Evolutionary conservation across 1,140 invertebrate genomes (phyloP).

Genomic region (Aphelinus certus): DNA sequence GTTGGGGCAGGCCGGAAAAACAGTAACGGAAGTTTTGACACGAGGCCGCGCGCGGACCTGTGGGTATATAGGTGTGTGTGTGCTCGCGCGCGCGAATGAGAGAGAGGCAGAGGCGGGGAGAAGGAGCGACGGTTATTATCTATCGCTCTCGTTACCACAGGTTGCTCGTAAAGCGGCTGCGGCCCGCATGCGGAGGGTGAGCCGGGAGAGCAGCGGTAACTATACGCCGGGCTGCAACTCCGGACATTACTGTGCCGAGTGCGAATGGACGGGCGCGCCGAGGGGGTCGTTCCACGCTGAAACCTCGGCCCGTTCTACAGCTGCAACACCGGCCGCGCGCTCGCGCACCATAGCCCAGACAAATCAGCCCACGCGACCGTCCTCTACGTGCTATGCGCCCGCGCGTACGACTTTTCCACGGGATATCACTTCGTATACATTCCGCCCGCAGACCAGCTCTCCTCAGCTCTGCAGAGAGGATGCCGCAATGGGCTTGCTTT

Average conservation of each 20-base stretch:
- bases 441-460: too few species aligned
- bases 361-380: too few species aligned
- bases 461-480: too few species aligned
- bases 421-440: too few species aligned
- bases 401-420: too few species aligned
- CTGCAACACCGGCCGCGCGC: too few species aligned
- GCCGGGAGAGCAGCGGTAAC: slow-evolving; percentile 30
- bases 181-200: slow-evolving; percentile 44
- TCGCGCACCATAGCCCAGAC: too few species aligned
- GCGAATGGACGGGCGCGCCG: slow-evolving; percentile 56
- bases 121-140: slow-evolving; percentile 64
- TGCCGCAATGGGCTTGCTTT: slow-evolving; percentile 10
- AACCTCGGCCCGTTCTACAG: slow-evolving; percentile 45
- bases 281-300: slow-evolving; percentile 53
- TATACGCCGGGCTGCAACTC: slow-evolving; percentile 37
- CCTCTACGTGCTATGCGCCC: too few species aligned
- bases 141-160: slow-evolving; percentile 68
- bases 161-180: slow-evolving; percentile 67
- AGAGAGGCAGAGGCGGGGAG: slow-evolving; percentile 43
- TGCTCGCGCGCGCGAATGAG: slow-evolving; percentile 36
- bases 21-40: slow-evolving; percentile 22
- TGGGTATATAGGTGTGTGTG: too few species aligned
- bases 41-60: neutral
- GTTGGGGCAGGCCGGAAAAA: slow-evolving; percentile 14
- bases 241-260: slow-evolving; percentile 55